Percentiles rank a stretch among this genome's conserved stretches.
Conservation (phyloP, 2,888 invertebrate species). For the Nemapogon koenigi region DNA sequence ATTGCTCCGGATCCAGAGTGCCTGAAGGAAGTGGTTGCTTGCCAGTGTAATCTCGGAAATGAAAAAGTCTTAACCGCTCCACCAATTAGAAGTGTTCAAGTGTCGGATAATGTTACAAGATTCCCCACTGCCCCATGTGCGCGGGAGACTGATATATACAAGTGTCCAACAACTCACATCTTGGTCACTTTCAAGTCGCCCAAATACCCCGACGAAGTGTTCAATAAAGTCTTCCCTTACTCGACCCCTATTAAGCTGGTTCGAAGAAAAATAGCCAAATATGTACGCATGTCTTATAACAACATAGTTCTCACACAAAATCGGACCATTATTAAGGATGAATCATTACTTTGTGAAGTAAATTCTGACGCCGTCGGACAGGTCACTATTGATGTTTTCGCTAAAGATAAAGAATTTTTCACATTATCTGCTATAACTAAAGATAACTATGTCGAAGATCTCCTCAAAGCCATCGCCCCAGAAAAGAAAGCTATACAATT, state of each 20-base stretch:
- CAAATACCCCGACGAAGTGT: conserved; percentile 38
- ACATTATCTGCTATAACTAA: conserved; percentile 43
- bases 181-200: conserved; percentile 47
- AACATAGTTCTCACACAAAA: conserved; percentile 47
- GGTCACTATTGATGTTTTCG: conserved; percentile 47
- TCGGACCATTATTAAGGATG: conserved; percentile 47
- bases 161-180: conserved; percentile 48
- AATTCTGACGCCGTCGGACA: conserved; percentile 45
- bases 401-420: conserved; percentile 47
- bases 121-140: conserved; percentile 41
- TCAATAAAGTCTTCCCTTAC: conserved; percentile 51
- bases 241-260: conserved; percentile 46
- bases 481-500: conserved; percentile 49
- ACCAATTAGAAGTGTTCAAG: conserved; percentile 29
- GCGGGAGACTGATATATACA: conserved; percentile 36
- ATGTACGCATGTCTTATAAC: conserved; percentile 39
- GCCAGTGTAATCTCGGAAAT: conserved; percentile 52
- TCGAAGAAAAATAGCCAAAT: conserved; percentile 48
- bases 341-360: conserved; percentile 36
- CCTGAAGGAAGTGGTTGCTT: conserved; percentile 30
- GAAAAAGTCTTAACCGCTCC: conserved; percentile 53
- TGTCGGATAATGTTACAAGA: conserved; percentile 25
- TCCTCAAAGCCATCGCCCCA: conserved; percentile 39
- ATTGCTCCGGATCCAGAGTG: conserved; percentile 32
- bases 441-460: conserved; percentile 47